Conservation (phyloP, 2,113 vertebrate genomes). For the Fulica atra region DNA sequence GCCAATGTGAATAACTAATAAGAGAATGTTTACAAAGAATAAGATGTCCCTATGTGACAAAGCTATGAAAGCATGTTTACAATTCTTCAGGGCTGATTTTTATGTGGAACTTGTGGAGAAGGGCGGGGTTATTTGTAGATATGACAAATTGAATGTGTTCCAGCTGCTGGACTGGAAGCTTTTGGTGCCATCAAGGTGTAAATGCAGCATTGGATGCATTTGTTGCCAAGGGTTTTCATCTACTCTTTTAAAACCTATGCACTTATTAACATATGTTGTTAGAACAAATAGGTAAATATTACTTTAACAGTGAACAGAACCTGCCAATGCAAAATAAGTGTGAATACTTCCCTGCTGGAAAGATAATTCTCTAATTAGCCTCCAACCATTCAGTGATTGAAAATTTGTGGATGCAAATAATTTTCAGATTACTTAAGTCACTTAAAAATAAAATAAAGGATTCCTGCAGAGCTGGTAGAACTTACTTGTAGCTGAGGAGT, state of each 20-base stretch:
- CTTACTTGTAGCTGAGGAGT: background rate
- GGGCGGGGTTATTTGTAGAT: background rate
- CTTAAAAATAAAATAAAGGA: constrained; percentile 31
- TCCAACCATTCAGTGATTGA: constrained; percentile 29
- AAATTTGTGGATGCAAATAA: constrained; percentile 21
- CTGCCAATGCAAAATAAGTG: constrained; percentile 4
- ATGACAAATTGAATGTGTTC: background rate
- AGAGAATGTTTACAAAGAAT: background rate
- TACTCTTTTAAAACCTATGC: background rate
- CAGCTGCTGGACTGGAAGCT: rapidly evolving
- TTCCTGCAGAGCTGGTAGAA: background rate
- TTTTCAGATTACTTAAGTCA: constrained; percentile 31
- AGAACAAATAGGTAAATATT: background rate
- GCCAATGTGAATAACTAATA: background rate
- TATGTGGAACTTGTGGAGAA: background rate
- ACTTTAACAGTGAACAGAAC: background rate
- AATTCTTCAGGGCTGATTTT: background rate
- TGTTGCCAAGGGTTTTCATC: background rate
- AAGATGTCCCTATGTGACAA: background rate
- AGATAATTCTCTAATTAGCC: constrained; percentile 39
- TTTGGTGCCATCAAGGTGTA: background rate
- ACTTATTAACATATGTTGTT: background rate
- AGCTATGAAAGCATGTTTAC: background rate
- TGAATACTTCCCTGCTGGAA: constrained; percentile 32
- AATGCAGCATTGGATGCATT: background rate